Evolutionary conservation across 2,888 invertebrate species (phyloP), one percentile per base, ranked within the genome.

Genomic region (Drosophila histrio): DNA sequence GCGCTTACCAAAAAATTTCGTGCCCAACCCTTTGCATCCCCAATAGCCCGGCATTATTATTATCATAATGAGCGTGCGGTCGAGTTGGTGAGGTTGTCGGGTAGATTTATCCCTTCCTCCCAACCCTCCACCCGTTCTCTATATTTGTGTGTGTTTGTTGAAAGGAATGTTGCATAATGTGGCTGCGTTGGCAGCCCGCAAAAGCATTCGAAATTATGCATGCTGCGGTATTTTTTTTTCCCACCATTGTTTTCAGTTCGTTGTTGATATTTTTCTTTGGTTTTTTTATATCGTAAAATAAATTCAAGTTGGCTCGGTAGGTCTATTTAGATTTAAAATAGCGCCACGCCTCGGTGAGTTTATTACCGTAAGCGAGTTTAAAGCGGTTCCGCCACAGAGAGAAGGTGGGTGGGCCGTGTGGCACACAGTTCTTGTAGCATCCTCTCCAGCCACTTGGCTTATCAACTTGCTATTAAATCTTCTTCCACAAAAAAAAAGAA

Each of bases 271-370:
- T 28, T 53, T 39, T 62, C 50, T 44, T 53, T 26, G 8, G 22
- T 52, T 13, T 8, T 11, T 47, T 66, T 54, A 54, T 50, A 62
- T 44, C 32, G 56, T 66, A 57, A 74, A 62, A 86, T 71, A 86
- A 87, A 78, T 82, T 81, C 76, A 67, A 78, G 70, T 81, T 75
- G 71, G 67, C 64, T 61, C 53, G 47, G 44, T 62, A 72, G 85
- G 82, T 82, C 82, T 87, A 82, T 82, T 82, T 82, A 79, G 85
- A 87, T 84, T 82, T 76, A 68, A 87, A 87, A 82, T 73, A 79
- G 85, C 76, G 56, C 59, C 72, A 76, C 73, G 82, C 76, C 87
- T 76, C 66, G 81, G 49, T 61, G 85, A 73, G 59, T 82, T 87
- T 82, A 82, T 82, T 82, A 87, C 87, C 79, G 71, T 77, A 65